A percentile compares a stretch with the other conserved stretches of the same genome.
These are phyloP conservation scores for Myoxocephalus aenaeus DNA, from an alignment of 2,797 vertebrate species.

Conservation along the genomic window DNA sequence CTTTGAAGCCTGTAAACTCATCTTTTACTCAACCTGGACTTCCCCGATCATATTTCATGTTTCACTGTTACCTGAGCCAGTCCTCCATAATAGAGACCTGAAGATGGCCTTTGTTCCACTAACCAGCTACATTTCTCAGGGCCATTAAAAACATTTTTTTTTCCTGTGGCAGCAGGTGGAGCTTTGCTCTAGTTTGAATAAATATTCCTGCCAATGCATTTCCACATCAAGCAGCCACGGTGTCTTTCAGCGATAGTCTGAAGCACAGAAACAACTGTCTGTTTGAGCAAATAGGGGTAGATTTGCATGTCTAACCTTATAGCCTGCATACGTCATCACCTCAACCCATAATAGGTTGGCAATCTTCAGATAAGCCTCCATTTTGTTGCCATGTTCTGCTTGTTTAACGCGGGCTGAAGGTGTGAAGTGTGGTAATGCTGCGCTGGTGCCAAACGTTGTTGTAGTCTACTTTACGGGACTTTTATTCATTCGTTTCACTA, in stretches of 20 bases:
- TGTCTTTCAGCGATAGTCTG: neutral
- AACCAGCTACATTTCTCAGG: too few relatives aligned
- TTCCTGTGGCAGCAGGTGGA: neutral
- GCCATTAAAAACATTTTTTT: too few relatives aligned
- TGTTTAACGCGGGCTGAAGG: neutral
- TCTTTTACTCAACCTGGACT: neutral
- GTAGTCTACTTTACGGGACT: neutral
- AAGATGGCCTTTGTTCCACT: too few relatives aligned
- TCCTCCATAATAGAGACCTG: neutral
- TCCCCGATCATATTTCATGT: slow-evolving; percentile 2
- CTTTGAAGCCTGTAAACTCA: neutral
- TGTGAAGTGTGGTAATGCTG: too few relatives aligned
- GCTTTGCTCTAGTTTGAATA: neutral
- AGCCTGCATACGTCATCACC: neutral
- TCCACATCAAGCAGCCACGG: neutral
- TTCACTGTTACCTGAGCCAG: neutral
- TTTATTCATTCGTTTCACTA: neutral
- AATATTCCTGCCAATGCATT: neutral
- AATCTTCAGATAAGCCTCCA: too few relatives aligned
- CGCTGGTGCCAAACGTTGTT: neutral
- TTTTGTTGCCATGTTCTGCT: neutral
- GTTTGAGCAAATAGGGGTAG: neutral
- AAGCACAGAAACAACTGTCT: neutral
- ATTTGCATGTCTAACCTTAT: neutral
- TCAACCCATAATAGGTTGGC: too few relatives aligned